These are phyloP conservation scores for Pelusios castaneus DNA, from an alignment of 2,113 vertebrate species.

Conservation along the genomic window DNA sequence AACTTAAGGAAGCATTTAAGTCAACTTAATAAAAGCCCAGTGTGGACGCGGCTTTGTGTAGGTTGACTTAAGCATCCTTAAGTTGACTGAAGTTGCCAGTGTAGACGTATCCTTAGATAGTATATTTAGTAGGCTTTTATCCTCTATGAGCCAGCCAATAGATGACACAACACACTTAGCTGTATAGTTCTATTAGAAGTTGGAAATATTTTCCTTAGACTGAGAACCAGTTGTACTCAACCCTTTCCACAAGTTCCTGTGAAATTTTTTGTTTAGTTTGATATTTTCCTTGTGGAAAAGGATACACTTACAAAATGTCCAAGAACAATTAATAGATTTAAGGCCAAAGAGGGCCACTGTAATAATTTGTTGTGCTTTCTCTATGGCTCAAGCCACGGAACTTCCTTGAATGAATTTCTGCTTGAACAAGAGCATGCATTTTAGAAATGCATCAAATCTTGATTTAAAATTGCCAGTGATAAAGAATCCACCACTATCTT, in stretches of 20 bases:
- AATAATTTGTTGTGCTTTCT: neutral
- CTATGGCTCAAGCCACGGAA: too few species aligned
- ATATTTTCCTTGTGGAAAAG: neutral
- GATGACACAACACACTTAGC: neutral
- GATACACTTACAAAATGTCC: neutral
- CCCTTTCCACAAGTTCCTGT: neutral
- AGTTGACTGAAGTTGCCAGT: too few species aligned
- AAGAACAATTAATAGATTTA: neutral
- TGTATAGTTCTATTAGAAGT: neutral
- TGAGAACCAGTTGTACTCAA: neutral
- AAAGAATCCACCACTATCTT: neutral
- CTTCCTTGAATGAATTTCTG: too few species aligned
- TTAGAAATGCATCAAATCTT: neutral
- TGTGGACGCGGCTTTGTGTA: too few species aligned
- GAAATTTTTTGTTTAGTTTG: neutral
- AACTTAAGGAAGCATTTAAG: too few species aligned
- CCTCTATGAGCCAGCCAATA: neutral
- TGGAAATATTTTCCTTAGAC: neutral
- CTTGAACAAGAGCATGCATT: too few species aligned
- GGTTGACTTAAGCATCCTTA: too few species aligned
- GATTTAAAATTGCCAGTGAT: neutral
- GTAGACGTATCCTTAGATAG: too few species aligned
- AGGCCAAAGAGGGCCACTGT: neutral
- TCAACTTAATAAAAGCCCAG: too few species aligned
- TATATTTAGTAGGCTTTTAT: too few species aligned